Base-by-base conservation (phyloP, 2,888 invertebrate genomes). In the Zele albiditarsus region DNA sequence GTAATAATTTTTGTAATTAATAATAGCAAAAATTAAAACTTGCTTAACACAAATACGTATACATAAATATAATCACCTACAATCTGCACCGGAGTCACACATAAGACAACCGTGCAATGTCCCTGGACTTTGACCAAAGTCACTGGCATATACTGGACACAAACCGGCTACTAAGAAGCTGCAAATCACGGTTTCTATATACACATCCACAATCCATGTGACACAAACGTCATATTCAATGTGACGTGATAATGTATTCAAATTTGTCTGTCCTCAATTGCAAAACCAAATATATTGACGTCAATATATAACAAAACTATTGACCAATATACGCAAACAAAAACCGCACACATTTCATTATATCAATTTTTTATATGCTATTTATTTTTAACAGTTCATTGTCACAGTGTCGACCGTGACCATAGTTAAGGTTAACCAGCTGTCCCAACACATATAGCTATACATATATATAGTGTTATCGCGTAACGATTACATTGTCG, bases 401-500 rank as follows among this genome's bases (percentile, higher is more conserved):
- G 20, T 31, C 20, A 23, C 27, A 33, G 14, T 53, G 31, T 20
- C 23, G 69, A 63, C 74, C 74, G 62, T 74, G 74, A 74, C 74
- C 74, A 69, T 53, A 63, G 74, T 25, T 69, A 74, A 74, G 74
- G 74, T 69, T 74, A 67, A 25, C 68, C 74, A 62, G 42, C 68
- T 63, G 60, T 62, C 27, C 46, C 25, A 27, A 38, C 20, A 53
- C 20, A 53, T 20, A 20, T 53, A 53, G 20, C 20, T 53, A 53
- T 53, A 53, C 53, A 53, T 60, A 25, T 28, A 60, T 60, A 28
- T 60, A 60, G 63, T 57, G 67, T 73, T 76, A 73, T 76, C 71
- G 73, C 65, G 65, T 31, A 73, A 68, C 68, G 76, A 72, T 66
- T 72, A 69, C 68, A 73, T 73, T 67, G 77, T 68, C 71, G 71